Conservation (phyloP, 2,888 invertebrate genomes). For the Eustalomyia histrio region DNA sequence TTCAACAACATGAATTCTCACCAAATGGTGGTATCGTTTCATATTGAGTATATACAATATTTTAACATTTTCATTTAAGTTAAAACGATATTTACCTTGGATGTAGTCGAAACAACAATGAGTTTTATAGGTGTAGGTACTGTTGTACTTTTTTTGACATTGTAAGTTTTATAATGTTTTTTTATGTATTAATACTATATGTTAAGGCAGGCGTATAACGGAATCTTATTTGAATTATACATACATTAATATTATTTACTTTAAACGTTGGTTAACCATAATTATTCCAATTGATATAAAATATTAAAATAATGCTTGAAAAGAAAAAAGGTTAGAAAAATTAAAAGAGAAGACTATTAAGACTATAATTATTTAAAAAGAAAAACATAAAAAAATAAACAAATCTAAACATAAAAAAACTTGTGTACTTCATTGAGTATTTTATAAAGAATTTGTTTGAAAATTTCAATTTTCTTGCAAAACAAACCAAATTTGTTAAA, state of each 20-base stretch:
- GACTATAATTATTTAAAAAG: constrained; percentile 24
- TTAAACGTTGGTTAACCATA: constrained; percentile 30
- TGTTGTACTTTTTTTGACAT: neutral
- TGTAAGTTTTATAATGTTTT: constrained; percentile 18
- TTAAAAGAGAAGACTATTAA: constrained; percentile 34
- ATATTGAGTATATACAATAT: constrained; percentile 35
- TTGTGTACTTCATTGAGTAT: too few species aligned
- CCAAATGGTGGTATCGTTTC: constrained; percentile 20
- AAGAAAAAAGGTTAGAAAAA: constrained; percentile 16
- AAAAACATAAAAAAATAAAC: constrained; percentile 20
- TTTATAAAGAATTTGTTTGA: too few species aligned
- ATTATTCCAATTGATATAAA: constrained; percentile 38
- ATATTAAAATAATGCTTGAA: constrained; percentile 2
- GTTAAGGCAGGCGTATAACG: constrained; percentile 40
- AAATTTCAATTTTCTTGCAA: too few species aligned
- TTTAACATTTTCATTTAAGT: constrained; percentile 27
- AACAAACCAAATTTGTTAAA: too few species aligned
- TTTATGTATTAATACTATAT: constrained; percentile 10
- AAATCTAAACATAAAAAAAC: neutral
- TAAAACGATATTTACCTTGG: constrained; percentile 28
- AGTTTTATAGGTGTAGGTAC: neutral
- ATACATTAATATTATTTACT: constrained; percentile 16
- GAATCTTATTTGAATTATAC: constrained; percentile 26
- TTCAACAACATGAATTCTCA: constrained; percentile 86
- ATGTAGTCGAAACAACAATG: constrained; percentile 1